Conservation (phyloP, 2,113 vertebrate species). For the Gopherus evgoodei region DNA sequence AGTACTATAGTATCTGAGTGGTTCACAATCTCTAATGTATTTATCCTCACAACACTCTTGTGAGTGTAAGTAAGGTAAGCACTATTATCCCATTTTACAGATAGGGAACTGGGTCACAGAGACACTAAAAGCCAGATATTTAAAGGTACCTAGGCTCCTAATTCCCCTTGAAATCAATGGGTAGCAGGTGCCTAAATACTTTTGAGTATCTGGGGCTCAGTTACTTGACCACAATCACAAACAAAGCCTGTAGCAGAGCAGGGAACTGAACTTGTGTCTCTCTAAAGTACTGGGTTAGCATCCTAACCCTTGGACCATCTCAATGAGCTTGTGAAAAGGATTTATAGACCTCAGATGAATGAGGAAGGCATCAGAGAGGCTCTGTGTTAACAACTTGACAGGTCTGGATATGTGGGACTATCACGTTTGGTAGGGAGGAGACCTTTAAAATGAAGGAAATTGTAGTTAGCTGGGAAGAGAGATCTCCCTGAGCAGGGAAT, state of each 20-base stretch:
- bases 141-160: background rate
- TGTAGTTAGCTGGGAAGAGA: background rate
- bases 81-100: background rate
- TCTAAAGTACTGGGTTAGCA: background rate
- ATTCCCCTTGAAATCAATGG: too few relatives aligned
- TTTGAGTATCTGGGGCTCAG: background rate
- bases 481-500: background rate
- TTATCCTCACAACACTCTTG: background rate
- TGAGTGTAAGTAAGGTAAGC: background rate
- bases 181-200: background rate
- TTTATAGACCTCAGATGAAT: background rate
- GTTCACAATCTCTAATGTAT: too few relatives aligned
- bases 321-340: background rate
- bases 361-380: background rate
- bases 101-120: accelerated
- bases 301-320: background rate
- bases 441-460: background rate
- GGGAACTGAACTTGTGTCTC: background rate
- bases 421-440: background rate
- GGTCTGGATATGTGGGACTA: background rate
- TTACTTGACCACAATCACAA: background rate
- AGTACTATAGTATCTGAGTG: too few relatives aligned
- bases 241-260: accelerated
- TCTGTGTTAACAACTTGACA: background rate
- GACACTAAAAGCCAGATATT: accelerated